Evolutionary conservation across 2,113 vertebrate species (phyloP).

Genomic region (Equus quagga): DNA sequence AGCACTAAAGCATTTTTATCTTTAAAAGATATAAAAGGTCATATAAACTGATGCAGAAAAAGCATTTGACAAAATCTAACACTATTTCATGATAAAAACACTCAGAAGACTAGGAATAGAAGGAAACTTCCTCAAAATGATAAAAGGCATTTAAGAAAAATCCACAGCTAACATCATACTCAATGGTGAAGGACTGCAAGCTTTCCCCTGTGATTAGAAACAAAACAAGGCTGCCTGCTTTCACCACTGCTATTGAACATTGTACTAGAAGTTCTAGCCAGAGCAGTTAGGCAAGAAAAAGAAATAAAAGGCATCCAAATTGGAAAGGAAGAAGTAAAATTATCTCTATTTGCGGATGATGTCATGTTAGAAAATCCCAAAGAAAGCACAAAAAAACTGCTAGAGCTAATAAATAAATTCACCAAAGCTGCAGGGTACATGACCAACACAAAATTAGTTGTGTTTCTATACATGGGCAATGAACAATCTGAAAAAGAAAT

Average conservation of each 20-base stretch:
- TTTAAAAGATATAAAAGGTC: conserved; percentile 1
- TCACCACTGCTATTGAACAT: background rate
- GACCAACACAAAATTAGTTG: background rate
- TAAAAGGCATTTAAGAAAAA: conserved; percentile 14
- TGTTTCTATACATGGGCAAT: conserved; percentile 2
- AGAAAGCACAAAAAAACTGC: background rate
- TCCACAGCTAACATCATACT: background rate
- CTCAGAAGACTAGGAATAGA: background rate
- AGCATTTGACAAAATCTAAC: background rate
- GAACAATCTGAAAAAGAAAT: conserved; percentile 24
- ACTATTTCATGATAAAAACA: background rate
- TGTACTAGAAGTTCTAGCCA: background rate
- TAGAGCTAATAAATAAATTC: background rate
- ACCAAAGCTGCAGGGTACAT: background rate
- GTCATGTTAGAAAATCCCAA: background rate
- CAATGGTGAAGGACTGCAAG: background rate
- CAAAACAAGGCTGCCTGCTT: background rate
- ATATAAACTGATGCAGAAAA: conserved; percentile 6
- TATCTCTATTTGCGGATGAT: background rate
- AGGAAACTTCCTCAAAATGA: background rate
- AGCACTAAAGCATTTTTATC: conserved; percentile 22
- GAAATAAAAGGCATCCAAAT: background rate
- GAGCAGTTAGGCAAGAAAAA: conserved; percentile 1
- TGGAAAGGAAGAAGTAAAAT: conserved; percentile 20
- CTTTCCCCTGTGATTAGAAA: background rate